Evolutionary conservation across 2,888 invertebrate genomes (phyloP).

Genomic region (Mesorhabditis belari): DNA sequence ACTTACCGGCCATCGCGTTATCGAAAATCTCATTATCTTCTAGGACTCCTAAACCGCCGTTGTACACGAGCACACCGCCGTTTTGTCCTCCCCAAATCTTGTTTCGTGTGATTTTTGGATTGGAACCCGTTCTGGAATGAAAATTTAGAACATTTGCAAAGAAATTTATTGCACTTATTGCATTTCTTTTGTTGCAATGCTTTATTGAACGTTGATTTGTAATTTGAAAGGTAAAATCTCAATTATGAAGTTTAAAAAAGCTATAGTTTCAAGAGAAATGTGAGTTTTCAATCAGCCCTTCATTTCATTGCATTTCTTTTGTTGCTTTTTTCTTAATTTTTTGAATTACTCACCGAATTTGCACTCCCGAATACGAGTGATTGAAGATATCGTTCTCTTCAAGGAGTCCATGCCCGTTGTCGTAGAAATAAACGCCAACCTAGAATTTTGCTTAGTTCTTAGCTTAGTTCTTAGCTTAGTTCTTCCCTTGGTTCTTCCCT

Average conservation of each 20-base stretch:
- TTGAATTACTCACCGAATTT: constrained; percentile 63
- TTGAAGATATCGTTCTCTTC: constrained; percentile 99
- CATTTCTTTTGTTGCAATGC: no score
- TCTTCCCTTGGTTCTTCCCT: no score
- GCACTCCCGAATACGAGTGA: constrained; percentile 96
- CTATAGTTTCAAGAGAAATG: neutral
- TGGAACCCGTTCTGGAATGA: constrained; percentile 79
- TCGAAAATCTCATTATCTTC: constrained; percentile 91
- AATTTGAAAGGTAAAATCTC: no score
- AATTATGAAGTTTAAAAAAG: neutral
- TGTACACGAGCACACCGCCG: constrained; percentile 94
- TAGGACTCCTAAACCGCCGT: constrained; percentile 86
- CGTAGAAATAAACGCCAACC: constrained; percentile 96
- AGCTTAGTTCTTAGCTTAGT: no score
- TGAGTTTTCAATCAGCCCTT: neutral
- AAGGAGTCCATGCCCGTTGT: constrained; percentile 94
- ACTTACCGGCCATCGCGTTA: constrained; percentile 93
- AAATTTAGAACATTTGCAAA: no score
- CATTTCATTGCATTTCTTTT: neutral
- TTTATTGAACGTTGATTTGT: no score
- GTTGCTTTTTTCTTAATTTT: neutral
- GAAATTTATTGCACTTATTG: no score
- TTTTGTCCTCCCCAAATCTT: constrained; percentile 99
- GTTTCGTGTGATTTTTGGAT: constrained; percentile 91
- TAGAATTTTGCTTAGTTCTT: no score